phyloP scores from a whole-genome alignment of 2,888 invertebrate genomes.

The Notodromas monacha region DNA sequence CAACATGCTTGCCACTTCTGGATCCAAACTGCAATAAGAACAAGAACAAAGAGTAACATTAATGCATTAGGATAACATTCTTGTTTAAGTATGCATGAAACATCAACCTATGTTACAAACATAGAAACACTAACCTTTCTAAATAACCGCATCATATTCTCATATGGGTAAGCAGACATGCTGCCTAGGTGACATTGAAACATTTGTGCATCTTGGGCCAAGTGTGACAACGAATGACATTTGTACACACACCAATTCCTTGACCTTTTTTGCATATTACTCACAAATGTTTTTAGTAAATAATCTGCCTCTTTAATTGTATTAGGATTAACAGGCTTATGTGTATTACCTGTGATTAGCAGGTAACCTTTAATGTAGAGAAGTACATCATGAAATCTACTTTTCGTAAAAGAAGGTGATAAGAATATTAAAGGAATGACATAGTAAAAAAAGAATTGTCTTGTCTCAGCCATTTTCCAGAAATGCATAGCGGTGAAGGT shows the following conservation, averaged over 20 bases:
- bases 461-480: constrained; percentile 1
- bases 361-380: constrained; percentile 4
- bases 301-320: not conserved
- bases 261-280: not conserved
- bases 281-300: not conserved
- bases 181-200: constrained; percentile 1
- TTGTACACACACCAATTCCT: constrained; percentile 4
- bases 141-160: constrained; percentile 2
- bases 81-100: too few relatives aligned
- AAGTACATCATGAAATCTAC: not conserved
- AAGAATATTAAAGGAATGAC: not conserved
- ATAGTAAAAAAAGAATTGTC: constrained; percentile 4
- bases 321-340: not conserved
- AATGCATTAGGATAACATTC: not conserved
- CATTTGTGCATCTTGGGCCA: constrained; percentile 1
- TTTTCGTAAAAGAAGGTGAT: not conserved
- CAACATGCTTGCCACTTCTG: constrained; percentile 1
- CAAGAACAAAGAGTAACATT: not conserved
- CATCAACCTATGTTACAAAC: too few relatives aligned
- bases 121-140: constrained; percentile 1
- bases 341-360: constrained; percentile 1
- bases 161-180: constrained; percentile 1
- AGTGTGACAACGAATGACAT: constrained; percentile 1
- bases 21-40: not conserved
- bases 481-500: not conserved